Base-by-base conservation (phyloP, 2,888 invertebrate genomes). In the Scelioninae gen. 1 region DNA sequence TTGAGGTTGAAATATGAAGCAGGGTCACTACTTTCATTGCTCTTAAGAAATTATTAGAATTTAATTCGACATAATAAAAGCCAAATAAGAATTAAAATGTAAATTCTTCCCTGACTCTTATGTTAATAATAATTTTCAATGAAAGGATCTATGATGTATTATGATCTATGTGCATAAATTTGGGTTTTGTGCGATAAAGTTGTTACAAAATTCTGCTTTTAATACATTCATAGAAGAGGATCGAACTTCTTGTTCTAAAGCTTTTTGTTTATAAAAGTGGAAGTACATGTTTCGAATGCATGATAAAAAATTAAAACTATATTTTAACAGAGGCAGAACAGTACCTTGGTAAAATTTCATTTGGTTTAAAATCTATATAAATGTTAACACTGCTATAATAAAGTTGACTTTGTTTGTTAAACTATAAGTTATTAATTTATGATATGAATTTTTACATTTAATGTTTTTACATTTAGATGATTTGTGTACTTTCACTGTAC, bases 241-340 rank as follows among this genome's bases (percentile, higher is more conserved):
- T 62, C 62, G 62, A 62, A 62, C 62, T 62, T 62, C 45, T 45
- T 62, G 45, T 62, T 45, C 45, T 16, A 40, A 55, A 68, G 45
- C 45, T 68, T 66, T 49, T 31, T 32, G 13, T 40, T 23, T 49
- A 40, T 51, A 32, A 71, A 58, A 45, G 60, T 49, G 47, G 60
- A 71, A 47, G 58, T 71, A 47, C 60, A 71, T 71, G 56, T 71
- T 58, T 58, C 32, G 58, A 40, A 71, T 60, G 32, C n/a, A 51
- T n/a, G 29, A 11, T 11, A 31, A 51, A 51, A 29, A 51, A 51
- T 23, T 51, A 29, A 51, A 51, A 51, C 31, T 29, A 11, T 31
- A 31, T 29, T 51, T 51, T 51, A 29, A 51, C 51, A 51, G n/a
- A 29, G 29, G 23, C 6, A 16, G 16, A 29, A 23, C 49, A 23